Evolutionary conservation across 2,888 invertebrate species (phyloP).

Genomic region (Phytoseiulus persimilis): DNA sequence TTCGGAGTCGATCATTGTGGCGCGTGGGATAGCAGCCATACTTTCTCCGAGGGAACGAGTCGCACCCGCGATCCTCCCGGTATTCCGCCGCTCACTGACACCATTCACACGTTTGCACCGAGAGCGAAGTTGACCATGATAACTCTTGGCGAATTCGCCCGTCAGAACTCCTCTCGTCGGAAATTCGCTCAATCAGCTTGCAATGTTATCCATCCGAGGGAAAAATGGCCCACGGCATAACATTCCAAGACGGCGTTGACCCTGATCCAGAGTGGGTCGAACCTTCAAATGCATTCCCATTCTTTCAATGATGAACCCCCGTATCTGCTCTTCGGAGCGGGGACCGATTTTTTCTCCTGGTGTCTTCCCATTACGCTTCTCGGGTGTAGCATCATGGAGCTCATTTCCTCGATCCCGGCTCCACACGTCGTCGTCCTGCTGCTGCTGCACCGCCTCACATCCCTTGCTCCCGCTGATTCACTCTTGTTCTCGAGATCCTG

Average conservation of each 20-base stretch:
- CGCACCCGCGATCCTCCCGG: too few relatives aligned
- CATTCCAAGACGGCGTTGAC: not conserved
- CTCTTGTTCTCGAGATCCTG: not conserved
- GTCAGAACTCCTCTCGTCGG: too few relatives aligned
- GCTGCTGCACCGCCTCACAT: not conserved
- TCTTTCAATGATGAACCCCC: not conserved
- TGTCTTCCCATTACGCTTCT: not conserved
- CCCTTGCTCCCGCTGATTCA: not conserved
- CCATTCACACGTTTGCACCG: too few relatives aligned
- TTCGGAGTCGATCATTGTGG: too few relatives aligned
- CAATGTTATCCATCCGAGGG: not conserved
- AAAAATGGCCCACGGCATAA: not conserved
- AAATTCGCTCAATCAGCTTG: not conserved
- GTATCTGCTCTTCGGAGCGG: not conserved
- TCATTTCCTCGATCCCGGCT: not conserved
- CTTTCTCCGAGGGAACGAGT: too few relatives aligned
- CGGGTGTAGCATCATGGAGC: not conserved
- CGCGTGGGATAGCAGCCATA: too few relatives aligned
- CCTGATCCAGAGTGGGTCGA: not conserved
- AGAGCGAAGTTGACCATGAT: too few relatives aligned
- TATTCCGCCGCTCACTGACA: too few relatives aligned
- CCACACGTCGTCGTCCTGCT: not conserved
- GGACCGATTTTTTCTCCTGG: not conserved
- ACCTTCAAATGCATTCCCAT: not conserved
- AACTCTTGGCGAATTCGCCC: too few relatives aligned